These are phyloP conservation scores for Brachionus sp. DNA, from an alignment of 1,140 invertebrate species.

Conservation along the genomic window DNA sequence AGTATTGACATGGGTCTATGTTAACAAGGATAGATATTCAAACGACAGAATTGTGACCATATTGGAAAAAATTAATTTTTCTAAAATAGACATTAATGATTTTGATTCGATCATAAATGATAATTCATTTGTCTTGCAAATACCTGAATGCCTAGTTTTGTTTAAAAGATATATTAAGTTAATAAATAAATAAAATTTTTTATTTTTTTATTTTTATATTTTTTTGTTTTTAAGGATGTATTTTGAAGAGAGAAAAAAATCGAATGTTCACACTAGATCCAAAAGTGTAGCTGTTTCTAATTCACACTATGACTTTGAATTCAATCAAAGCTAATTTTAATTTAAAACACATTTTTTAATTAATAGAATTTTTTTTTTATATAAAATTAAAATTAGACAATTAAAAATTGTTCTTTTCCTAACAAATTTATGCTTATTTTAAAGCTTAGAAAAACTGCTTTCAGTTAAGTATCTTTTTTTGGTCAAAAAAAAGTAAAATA, in stretches of 20 bases:
- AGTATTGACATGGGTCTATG: not conserved
- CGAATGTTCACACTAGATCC: not conserved
- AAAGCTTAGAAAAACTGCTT: too few relatives aligned
- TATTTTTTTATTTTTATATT: not conserved
- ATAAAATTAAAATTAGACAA: too few relatives aligned
- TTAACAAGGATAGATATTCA: constrained; percentile 5
- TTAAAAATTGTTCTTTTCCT: too few relatives aligned
- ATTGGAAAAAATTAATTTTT: not conserved
- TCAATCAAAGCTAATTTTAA: not conserved
- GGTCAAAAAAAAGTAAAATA: too few relatives aligned
- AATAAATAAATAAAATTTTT: not conserved
- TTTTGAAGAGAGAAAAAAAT: constrained; percentile 2
- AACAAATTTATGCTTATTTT: too few relatives aligned
- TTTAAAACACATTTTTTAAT: not conserved
- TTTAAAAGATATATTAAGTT: constrained; percentile 16
- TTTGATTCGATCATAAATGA: not conserved
- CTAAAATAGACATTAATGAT: not conserved
- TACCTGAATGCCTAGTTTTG: not conserved
- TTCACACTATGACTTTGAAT: not conserved
- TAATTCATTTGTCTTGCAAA: not conserved
- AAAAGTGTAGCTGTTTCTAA: not conserved
- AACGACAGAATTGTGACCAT: not conserved
- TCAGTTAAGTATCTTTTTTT: too few relatives aligned
- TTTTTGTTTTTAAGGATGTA: not conserved
- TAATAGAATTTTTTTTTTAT: too few relatives aligned